Evolutionary conservation across 2,113 vertebrate species (phyloP).

Genomic region (Anarrhichthys ocellatus): DNA sequence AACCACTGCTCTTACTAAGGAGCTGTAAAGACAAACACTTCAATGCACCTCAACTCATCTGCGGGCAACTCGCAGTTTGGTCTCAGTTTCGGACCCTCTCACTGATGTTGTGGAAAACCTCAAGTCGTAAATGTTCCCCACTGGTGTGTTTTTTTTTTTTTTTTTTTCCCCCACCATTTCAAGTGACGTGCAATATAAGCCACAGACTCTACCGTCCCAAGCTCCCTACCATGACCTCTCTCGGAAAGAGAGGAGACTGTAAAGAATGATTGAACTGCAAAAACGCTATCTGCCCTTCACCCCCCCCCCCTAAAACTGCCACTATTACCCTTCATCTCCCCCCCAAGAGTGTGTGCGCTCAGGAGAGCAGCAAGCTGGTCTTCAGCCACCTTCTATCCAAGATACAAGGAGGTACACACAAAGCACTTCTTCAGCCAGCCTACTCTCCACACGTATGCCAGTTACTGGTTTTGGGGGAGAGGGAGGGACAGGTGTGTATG

Average conservation of each 20-base stretch:
- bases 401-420: constrained; percentile 69
- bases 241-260: constrained; percentile 49
- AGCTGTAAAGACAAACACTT: constrained; percentile 72
- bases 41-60: constrained; percentile 70
- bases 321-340: constrained; percentile 59
- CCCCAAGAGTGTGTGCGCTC: constrained; percentile 56
- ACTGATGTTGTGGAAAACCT: constrained; percentile 68
- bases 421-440: constrained; percentile 77
- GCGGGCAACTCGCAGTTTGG: constrained; percentile 57
- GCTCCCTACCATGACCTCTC: constrained; percentile 47
- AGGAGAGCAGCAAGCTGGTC: constrained; percentile 74
- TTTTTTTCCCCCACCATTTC: constrained; percentile 62
- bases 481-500: constrained; percentile 34
- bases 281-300: constrained; percentile 46
- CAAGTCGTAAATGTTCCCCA: constrained; percentile 49
- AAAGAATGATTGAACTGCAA: constrained; percentile 66
- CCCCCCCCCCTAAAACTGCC: constrained; percentile 60
- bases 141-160: constrained; percentile 29
- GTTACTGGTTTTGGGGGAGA: constrained; percentile 67
- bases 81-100: constrained; percentile 68
- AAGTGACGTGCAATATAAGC: constrained; percentile 85
- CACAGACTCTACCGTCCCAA: constrained; percentile 85
- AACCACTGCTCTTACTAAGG: constrained; percentile 79
- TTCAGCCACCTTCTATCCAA: constrained; percentile 60
- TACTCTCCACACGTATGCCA: constrained; percentile 64